Evolutionary conservation across 2,797 vertebrate genomes (phyloP), one percentile per base, ranked within the genome.

Genomic region (Chrysocyon brachyurus): DNA sequence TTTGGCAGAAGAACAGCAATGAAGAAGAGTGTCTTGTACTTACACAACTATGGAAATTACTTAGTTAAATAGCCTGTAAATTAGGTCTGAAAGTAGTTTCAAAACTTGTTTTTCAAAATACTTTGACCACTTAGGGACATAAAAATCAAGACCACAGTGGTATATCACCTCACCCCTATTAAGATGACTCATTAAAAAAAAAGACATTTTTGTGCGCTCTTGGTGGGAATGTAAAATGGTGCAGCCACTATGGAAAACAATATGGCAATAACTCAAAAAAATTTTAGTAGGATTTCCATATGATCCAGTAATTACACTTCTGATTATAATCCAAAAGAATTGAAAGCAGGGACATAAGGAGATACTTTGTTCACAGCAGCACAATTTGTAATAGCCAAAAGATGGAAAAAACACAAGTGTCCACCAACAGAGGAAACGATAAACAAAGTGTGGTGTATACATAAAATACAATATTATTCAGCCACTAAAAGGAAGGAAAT

Each of bases 91-190:
- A 95, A 70, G 57, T 81, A 91, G 81, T 72, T 70, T 19, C 63
- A 90, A 92, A 94, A 36, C 8, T 63, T 82, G 11, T 92, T 49
- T 81, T 92, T 64, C 12, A 52, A 92, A 82, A 36, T n/a, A 68
- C 15, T 68, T 93, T 40, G 28, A 40, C 15, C 31, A 28, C 2
- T 33, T 77, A 81, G 19, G 36, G 64, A 86, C 66, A 33, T 33
- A 56, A 63, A 92, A 89, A 82, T 77, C 57, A 77, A 96, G 87
- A 40, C 4, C 77, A 90, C 70, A 46, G 26, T 46, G 66, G 64
- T n/a, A 2, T n/a, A 40, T n/a, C 12, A 7, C 73, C 46, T 90
- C 52, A 40, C 19, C 33, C 52, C 21, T 24, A 26, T 78, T 72
- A 56, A 46, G 28, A 77, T 83, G 28, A 24, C 49, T 82, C 68